Base-by-base conservation (phyloP, 2,113 vertebrate genomes). In the Piaya cayana region DNA sequence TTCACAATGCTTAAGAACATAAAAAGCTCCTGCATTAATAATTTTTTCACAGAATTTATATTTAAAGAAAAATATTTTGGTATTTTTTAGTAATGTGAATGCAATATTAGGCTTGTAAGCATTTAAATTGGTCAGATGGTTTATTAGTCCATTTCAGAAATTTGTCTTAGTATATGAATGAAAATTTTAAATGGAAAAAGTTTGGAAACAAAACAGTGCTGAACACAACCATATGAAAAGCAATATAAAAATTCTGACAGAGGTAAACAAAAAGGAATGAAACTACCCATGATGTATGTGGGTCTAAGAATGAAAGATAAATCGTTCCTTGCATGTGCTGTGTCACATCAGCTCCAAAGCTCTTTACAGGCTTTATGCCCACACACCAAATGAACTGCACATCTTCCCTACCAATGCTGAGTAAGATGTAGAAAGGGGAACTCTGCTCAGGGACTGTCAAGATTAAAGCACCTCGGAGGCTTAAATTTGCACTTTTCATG, bases 361-460 rank as follows among this genome's bases (percentile, higher is more conserved):
- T 95, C 86, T 84, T 94, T 95, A 93, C 86, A 88, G 36, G 79
- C 92, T 96, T 95, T 93, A 86, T 95, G 95, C 93, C 95, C 93
- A 93, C 95, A 86, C 92, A 88, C 72, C 1, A 37, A 75, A 68
- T 12, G 69, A 95, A 77, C 95, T 64, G 79, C 52, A 90, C 72
- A 90, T 92, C 92, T 75, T 83, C 79, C 56, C 47, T 13, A 47
- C 63, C 69, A 88, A 39, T 62, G 91, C 62, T 74, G 59, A 89
- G 53, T 42, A 88, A 88, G 65, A 83, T 62, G 65, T 49, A 79
- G 86, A 90, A 94, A 92, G 49, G 56, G 69, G 90, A 96, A 90
- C 50, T 85, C 91, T 90, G 60, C 39, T 68, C 65, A 68, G 55
- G 67, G 53, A 21, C 52, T 92, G 69, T 43, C 37, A 80, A 67